Conservation (phyloP, 35 echinoderm and acorn worm genomes). For the Heliocidaris erythrogramma region DNA sequence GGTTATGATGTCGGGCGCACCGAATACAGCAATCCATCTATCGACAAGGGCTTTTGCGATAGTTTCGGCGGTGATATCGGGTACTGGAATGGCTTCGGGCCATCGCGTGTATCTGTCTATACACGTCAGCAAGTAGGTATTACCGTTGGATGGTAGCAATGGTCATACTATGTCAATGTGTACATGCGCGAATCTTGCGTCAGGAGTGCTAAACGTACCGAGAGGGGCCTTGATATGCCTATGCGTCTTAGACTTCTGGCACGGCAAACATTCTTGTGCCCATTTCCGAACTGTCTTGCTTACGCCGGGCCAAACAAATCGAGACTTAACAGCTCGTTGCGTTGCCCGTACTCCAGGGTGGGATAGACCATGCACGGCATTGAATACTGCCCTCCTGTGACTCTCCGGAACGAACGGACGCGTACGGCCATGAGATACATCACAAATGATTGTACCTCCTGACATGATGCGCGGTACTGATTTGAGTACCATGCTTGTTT, state of each 20-base stretch:
- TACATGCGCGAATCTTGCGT: conserved; percentile 46
- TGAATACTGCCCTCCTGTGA: conserved; percentile 45
- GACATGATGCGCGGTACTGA: not conserved
- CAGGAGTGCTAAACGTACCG: conserved; percentile 35
- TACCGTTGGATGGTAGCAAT: conserved; percentile 50
- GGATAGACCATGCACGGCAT: conserved; percentile 49
- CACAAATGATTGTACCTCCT: conserved; percentile 46
- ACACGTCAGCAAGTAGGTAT: conserved; percentile 32
- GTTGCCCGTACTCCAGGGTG: conserved; percentile 43
- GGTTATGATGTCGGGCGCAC: conserved; percentile 32
- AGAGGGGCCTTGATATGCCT: conserved; percentile 40
- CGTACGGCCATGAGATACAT: conserved; percentile 43
- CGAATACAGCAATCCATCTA: conserved; percentile 38
- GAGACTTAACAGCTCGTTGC: not conserved
- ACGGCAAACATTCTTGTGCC: conserved; percentile 39
- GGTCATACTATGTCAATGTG: conserved; percentile 64
- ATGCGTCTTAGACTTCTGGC: conserved; percentile 49
- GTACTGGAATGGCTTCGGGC: conserved; percentile 53
- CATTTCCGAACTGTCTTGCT: too few species aligned
- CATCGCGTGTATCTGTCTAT: too few species aligned
- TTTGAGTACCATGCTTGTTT: not conserved
- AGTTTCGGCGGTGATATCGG: conserved; percentile 38
- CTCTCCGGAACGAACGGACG: conserved; percentile 47
- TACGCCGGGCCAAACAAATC: conserved; percentile 12
- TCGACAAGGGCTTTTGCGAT: conserved; percentile 33